Percentiles rank a stretch among this genome's conserved stretches.
These are phyloP conservation scores for Agrotis ipsilon DNA, from an alignment of 2,888 invertebrate genomes.

Conservation along the genomic window DNA sequence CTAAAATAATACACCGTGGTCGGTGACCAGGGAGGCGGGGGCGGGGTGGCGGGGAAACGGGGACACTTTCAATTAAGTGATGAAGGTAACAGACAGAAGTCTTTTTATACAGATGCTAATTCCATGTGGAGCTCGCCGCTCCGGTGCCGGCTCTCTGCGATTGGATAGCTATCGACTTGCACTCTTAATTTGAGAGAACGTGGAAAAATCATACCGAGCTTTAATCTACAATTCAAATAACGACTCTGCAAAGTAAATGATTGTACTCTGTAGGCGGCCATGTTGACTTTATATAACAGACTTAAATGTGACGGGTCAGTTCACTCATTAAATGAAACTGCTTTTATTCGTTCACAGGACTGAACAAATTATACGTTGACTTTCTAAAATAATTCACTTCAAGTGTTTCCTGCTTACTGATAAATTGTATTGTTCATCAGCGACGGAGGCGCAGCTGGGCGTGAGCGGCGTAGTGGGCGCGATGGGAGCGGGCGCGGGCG, in stretches of 20 bases:
- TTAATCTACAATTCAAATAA: conserved; percentile 53
- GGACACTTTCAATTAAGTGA: conserved; percentile 50
- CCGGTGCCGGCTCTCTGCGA: conserved; percentile 48
- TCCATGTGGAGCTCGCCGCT: conserved; percentile 36
- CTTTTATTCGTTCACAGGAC: neutral
- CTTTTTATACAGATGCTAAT: conserved; percentile 71
- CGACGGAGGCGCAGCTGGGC: conserved; percentile 80
- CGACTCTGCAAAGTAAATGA: conserved; percentile 36
- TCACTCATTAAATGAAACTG: neutral
- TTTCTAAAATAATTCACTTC: neutral
- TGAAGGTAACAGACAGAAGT: conserved; percentile 43
- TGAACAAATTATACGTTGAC: neutral
- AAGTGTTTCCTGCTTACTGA: neutral
- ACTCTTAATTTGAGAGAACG: conserved; percentile 61
- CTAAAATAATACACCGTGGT: neutral
- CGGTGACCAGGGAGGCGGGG: neutral
- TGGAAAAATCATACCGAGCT: conserved; percentile 41
- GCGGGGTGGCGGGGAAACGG: neutral
- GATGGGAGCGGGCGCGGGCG: conserved; percentile 77
- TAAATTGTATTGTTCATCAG: conserved; percentile 63
- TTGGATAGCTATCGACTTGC: conserved; percentile 67
- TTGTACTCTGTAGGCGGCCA: conserved; percentile 7
- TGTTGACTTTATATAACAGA: conserved; percentile 21
- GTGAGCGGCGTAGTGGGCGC: conserved; percentile 80
- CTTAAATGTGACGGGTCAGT: neutral